Evolutionary conservation across 2,888 invertebrate species (phyloP), one percentile per base, ranked within the genome.

Genomic region (Limnephilus lunatus): DNA sequence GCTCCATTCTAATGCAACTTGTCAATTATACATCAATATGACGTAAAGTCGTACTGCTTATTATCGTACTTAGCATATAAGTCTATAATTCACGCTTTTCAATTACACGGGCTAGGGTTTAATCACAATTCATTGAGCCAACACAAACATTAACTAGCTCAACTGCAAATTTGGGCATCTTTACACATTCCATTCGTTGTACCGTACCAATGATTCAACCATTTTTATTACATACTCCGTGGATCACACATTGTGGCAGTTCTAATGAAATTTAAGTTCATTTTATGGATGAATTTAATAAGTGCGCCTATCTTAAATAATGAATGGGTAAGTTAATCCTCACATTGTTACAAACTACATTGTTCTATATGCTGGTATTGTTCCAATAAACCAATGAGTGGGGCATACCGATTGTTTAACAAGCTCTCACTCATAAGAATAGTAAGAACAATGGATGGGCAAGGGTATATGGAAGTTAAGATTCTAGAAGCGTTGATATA

Each of bases 211-310:
- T 68, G 68, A 68, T 68, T 68, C 25, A 25, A 68, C 68, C 68
- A 68, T 68, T 68, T n/a, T 7, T 53, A 68, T 68, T 68, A 68
- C 25, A 68, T 68, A 68, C 25, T 25, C 68, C 68, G 25, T 25
- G 68, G 25, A 68, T 68, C 68, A 68, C 68, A 68, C 9, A 68
- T 68, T 68, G 68, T 68, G 25, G 68, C 68, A 25, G 68, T 68
- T n/a, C 68, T 68, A 68, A 68, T n/a, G 68, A 68, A 25, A 68
- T 68, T 68, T 25, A 68, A 25, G 25, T 68, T 68, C 25, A 68
- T 68, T 68, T 68, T 68, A 68, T 68, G 68, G 68, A 68, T 68
- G 68, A 68, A n/a, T 68, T 68, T 68, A 68, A 68, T 68, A 68
- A 68, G 68, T 68, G 68, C n/a, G 68, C 68, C 68, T 68, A 68